Percentiles rank a stretch among this genome's conserved stretches.
phyloP scores from a whole-genome alignment of 2,888 invertebrate genomes.

The Dolichomitus sp. region DNA sequence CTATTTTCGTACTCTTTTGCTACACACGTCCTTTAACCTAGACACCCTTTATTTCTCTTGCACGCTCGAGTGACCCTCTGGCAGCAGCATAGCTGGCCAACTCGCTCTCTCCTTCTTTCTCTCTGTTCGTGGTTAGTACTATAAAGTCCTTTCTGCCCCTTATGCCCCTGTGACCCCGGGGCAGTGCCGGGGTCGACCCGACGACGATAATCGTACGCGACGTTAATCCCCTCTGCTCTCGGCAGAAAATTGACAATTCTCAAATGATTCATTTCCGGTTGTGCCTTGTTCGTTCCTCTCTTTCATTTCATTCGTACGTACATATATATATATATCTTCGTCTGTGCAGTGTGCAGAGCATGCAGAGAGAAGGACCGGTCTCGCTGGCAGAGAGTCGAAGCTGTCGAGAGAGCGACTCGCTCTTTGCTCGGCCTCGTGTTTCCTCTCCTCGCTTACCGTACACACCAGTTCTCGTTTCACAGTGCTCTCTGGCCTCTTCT shows the following conservation, averaged over 20 bases:
- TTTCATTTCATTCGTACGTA: slow-evolving; percentile 15
- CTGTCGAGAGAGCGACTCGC: slow-evolving; percentile 63
- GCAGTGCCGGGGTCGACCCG: slow-evolving; percentile 60
- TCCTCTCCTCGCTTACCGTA: slow-evolving; percentile 61
- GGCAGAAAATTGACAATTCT: slow-evolving; percentile 80
- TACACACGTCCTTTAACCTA: slow-evolving; percentile 62
- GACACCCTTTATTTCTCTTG: slow-evolving; percentile 64
- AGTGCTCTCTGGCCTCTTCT: slow-evolving; percentile 50
- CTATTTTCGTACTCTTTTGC: slow-evolving; percentile 63
- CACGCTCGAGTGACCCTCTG: slow-evolving; percentile 62
- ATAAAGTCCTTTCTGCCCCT: slow-evolving; percentile 8
- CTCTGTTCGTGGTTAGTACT: not conserved
- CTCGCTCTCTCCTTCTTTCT: slow-evolving; percentile 21
- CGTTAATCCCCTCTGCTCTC: slow-evolving; percentile 58
- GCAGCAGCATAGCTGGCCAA: slow-evolving; percentile 29
- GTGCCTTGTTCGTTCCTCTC: slow-evolving; percentile 57
- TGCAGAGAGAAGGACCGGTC: slow-evolving; percentile 59
- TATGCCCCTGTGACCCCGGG: slow-evolving; percentile 62
- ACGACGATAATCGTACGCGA: slow-evolving; percentile 62
- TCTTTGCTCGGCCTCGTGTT: slow-evolving; percentile 58
- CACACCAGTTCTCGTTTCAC: slow-evolving; percentile 51
- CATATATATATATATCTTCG: slow-evolving; percentile 5
- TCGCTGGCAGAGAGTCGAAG: slow-evolving; percentile 30
- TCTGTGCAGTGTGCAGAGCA: slow-evolving; percentile 23
- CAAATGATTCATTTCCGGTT: slow-evolving; percentile 85